These are phyloP conservation scores for Spea bombifrons DNA, from an alignment of 2,113 vertebrate species.

Conservation along the genomic window DNA sequence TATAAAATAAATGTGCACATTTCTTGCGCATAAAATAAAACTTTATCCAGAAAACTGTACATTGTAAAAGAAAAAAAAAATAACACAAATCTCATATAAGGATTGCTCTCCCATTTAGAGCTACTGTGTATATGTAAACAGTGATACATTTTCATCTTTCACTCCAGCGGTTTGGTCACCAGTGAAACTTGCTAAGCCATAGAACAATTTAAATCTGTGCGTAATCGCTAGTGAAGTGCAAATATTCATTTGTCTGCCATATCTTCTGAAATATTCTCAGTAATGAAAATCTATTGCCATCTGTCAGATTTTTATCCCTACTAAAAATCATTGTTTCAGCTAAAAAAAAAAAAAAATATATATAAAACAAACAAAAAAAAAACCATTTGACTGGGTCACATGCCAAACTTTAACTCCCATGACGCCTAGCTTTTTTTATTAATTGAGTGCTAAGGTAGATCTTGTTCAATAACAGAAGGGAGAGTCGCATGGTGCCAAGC, in stretches of 20 bases:
- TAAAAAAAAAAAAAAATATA: no score
- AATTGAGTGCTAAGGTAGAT: no score
- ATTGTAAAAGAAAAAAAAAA: no score
- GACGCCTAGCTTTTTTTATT: no score
- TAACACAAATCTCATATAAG: neutral
- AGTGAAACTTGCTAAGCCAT: neutral
- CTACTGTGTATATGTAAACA: neutral
- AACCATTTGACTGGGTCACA: neutral
- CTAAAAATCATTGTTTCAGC: no score
- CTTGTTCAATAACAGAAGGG: no score
- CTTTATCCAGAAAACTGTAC: no score
- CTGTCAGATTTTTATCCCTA: neutral
- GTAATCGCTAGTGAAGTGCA: neutral
- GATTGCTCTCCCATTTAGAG: neutral
- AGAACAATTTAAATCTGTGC: neutral
- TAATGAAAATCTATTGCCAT: slow-evolving; percentile 6
- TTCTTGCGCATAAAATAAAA: no score
- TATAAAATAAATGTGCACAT: no score
- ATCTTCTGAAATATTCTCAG: slow-evolving; percentile 2
- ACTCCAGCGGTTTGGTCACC: neutral
- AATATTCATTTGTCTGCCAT: neutral
- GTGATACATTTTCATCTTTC: neutral
- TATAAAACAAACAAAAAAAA: neutral
- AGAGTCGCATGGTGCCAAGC: no score
- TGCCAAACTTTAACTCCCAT: no score